Evolutionary conservation across 2,888 invertebrate genomes (phyloP).

Genomic region (Parnassius apollo): DNA sequence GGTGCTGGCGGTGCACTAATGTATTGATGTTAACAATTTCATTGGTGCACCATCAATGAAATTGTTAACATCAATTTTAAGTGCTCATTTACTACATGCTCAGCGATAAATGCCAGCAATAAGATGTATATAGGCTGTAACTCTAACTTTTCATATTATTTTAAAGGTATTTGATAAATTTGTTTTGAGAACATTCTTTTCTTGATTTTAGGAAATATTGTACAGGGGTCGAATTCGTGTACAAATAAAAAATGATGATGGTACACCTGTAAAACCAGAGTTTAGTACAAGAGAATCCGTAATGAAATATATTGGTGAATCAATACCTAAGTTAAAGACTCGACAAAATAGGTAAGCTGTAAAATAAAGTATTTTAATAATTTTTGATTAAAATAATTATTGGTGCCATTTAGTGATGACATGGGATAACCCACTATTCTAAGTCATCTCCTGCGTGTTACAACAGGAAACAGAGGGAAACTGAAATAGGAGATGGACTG

Average conservation of each 20-base stretch:
- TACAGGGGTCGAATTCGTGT: conserved; percentile 94
- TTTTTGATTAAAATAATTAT: no score
- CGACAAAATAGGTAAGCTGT: conserved; percentile 80
- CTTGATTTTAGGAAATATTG: conserved; percentile 83
- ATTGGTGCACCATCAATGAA: no score
- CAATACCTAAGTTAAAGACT: conserved; percentile 94
- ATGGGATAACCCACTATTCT: background rate
- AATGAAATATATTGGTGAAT: conserved; percentile 88
- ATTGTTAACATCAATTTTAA: no score
- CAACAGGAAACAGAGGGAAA: background rate
- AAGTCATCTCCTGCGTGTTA: background rate
- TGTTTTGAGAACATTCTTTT: background rate
- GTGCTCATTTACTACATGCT: no score
- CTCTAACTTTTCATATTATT: no score
- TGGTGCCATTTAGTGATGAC: background rate
- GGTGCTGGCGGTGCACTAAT: no score
- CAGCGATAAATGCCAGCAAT: no score
- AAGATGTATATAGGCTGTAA: no score
- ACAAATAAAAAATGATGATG: conserved; percentile 95
- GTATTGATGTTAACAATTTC: no score
- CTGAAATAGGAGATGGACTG: no score
- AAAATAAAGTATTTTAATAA: background rate
- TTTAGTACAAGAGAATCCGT: conserved; percentile 89
- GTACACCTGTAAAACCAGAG: conserved; percentile 85
- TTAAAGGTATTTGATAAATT: no score